Conservation (phyloP, 2,888 invertebrate species). For the Mythimna albipuncta region DNA sequence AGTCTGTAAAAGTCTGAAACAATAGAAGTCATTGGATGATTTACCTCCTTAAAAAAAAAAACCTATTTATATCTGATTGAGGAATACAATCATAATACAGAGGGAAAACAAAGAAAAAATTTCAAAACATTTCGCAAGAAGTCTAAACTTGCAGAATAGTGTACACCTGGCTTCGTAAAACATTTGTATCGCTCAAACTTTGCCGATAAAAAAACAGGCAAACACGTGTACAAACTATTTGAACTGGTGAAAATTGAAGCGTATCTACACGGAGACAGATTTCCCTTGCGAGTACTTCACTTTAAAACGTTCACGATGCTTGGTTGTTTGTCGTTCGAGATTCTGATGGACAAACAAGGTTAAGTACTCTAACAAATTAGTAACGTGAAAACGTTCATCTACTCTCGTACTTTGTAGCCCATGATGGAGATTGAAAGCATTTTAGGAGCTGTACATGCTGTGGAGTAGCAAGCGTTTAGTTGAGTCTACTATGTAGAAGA, state of each 20-base stretch:
- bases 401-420: constrained; percentile 32
- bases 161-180: constrained; percentile 8
- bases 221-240: constrained; percentile 60
- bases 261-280: constrained; percentile 54
- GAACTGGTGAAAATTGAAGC: constrained; percentile 57
- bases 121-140: not conserved
- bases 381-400: constrained; percentile 45
- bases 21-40: too few species aligned
- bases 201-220: constrained; percentile 34
- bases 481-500: not conserved
- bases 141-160: not conserved
- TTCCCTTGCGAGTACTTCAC: constrained; percentile 63
- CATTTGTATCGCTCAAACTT: constrained; percentile 38
- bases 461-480: constrained; percentile 8
- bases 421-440: constrained; percentile 51
- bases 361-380: constrained; percentile 60
- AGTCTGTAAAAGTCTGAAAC: too few species aligned
- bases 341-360: constrained; percentile 59
- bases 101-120: not conserved
- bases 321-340: constrained; percentile 62
- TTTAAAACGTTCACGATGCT: constrained; percentile 62
- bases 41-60: too few species aligned
- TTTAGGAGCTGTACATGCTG: constrained; percentile 34
- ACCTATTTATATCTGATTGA: not conserved
- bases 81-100: not conserved